These are phyloP conservation scores for Solea solea DNA, from an alignment of 2,113 vertebrate genomes.

Conservation along the genomic window DNA sequence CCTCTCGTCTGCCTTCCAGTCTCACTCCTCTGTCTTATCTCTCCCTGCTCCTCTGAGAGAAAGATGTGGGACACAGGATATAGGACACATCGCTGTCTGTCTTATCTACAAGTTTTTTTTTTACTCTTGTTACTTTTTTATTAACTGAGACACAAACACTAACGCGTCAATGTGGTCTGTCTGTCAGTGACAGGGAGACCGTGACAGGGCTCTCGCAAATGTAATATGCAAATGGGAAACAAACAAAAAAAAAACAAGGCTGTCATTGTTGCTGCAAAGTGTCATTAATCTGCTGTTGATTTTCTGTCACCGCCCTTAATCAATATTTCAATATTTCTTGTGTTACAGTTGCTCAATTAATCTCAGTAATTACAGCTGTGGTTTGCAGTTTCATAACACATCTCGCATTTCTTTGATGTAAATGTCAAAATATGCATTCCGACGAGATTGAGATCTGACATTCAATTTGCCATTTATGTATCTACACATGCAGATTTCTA, in stretches of 20 bases:
- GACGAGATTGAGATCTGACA: constrained; percentile 49
- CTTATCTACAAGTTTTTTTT: constrained; percentile 40
- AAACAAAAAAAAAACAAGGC: constrained; percentile 16
- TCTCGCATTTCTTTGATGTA: constrained; percentile 38
- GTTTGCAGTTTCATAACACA: constrained; percentile 29
- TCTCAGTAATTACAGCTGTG: constrained; percentile 37
- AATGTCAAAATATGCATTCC: constrained; percentile 56
- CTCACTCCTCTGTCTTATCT: constrained; percentile 38
- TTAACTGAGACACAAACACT: constrained; percentile 28
- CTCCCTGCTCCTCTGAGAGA: constrained; percentile 31
- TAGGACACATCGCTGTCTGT: constrained; percentile 50
- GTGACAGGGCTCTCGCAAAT: constrained; percentile 12
- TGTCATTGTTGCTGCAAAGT: constrained; percentile 29
- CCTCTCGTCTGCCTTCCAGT: constrained; percentile 19
- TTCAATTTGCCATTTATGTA: constrained; percentile 44
- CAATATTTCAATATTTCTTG: constrained; percentile 56
- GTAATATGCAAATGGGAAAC: constrained; percentile 50
- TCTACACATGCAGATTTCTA: constrained; percentile 35
- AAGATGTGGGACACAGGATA: constrained; percentile 49
- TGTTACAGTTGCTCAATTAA: constrained; percentile 42
- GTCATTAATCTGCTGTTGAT: constrained; percentile 58
- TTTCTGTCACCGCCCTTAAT: constrained; percentile 45
- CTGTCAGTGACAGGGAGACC: neutral
- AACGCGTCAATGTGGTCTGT: neutral
- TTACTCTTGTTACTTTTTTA: constrained; percentile 27